These are phyloP conservation scores for Myotis findleyi DNA, from an alignment of 2,797 vertebrate species.

Conservation along the genomic window DNA sequence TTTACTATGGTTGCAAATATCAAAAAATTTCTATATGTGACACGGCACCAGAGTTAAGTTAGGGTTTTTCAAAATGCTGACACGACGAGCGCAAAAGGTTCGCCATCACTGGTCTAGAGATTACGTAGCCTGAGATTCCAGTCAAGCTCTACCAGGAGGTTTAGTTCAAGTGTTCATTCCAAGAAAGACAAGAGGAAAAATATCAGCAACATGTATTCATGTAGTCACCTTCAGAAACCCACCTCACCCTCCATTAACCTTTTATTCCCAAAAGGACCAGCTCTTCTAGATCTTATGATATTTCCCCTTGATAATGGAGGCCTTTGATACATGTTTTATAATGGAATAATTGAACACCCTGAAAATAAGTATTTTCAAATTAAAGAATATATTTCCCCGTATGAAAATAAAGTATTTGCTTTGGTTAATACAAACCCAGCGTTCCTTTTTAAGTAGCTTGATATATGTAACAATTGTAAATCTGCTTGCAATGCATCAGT, in stretches of 20 bases:
- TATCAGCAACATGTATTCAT: neutral
- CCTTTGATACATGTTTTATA: neutral
- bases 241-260: neutral
- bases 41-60: too few species aligned
- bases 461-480: neutral
- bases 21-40: too few species aligned
- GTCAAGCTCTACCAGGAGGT: neutral
- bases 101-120: neutral
- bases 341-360: neutral
- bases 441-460: neutral
- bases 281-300: neutral
- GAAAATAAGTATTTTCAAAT: conserved; percentile 22
- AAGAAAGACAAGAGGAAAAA: neutral
- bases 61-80: too few species aligned
- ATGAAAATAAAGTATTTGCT: conserved; percentile 8
- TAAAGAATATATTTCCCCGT: neutral
- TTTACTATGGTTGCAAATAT: too few species aligned
- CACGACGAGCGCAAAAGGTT: too few species aligned
- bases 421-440: neutral
- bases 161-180: conserved; percentile 4
- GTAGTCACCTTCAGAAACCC: neutral
- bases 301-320: neutral
- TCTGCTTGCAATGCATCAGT: neutral
- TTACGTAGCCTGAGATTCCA: neutral
- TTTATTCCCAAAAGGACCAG: neutral